Base-by-base conservation (phyloP, 2,797 vertebrate species). In the Parambassis ranga region DNA sequence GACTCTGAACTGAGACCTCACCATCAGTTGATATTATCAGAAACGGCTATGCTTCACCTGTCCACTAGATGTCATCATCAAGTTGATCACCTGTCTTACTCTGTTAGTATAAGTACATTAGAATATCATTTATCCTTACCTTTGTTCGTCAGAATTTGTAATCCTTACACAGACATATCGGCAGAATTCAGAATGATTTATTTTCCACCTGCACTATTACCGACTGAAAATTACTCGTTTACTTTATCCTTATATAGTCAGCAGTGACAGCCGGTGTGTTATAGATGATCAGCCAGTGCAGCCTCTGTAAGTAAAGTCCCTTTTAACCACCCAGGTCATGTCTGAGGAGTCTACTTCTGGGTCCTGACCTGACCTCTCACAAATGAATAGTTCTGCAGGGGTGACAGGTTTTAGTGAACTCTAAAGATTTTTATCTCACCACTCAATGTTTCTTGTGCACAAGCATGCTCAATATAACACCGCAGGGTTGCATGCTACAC, bases 31-130 rank as follows among this genome's bases (percentile, higher is more conserved):
- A 51, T 11, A 6, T 60, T 47, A 55, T 38, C 7, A 37, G 30
- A 39, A 26, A 22, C 36, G 33, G 20, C 5, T n/a, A 14, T 63
- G 11, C 22, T 26, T 52, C 39, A 76, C 56, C 75, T 77, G 53
- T 11, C 42, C 68, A 51, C 46, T 42, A 67, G 67, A 53, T 38
- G 71, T 70, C 60, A 20, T 31, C 36, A 31, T 32, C 35, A 63
- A 23, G 14, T 41, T 6, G 15, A 37, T 60, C 62, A 56, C 48
- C 48, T 36, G 38, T 36, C 15, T 48, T 10, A 10, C 14, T 31
- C 20, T 3, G 1, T 35, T 31, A 27, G 7, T 44, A 32, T 27
- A 5, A 41, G 18, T 7, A 3, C 11, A 27, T 3, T 16, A n/a
- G n/a, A n/a, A n/a, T 16, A n/a, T 23, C 4, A 7, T 11, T 18